Base-by-base conservation (phyloP, 64 coral and sea anemone genomes). In the Montipora efflorescens region DNA sequence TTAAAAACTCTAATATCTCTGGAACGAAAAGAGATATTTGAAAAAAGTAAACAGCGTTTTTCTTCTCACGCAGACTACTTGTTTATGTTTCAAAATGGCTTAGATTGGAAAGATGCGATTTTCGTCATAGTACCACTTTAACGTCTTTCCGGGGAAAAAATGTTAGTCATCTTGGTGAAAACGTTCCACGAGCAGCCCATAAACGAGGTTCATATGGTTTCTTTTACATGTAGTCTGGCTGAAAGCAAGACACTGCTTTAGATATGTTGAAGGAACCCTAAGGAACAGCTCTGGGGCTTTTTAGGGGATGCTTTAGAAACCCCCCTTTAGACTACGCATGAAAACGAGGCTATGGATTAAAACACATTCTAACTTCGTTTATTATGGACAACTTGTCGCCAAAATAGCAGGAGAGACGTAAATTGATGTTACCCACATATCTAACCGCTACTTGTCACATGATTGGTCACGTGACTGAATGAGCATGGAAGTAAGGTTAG, bases 341-440 rank as follows among this genome's bases (percentile, higher is more conserved):
- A 69, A 92, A 92, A 92, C 90, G 90, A 92, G 90, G 90, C 90
- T 92, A 67, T 4, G 46, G 70, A 47, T 85, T 87, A 78, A 93
- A 78, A 62, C 48, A 71, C 81, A 66, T 55, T 69, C 57, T 76
- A 87, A 93, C 70, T 87, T 66, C 67, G 47, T 55, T 55, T 91
- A 91, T 69, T 91, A 67, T 76, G 76, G 80, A 73, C 89, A 58
- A 91, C 82, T 71, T 81, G 59, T 91, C 61, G 81, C 36, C 20
- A 91, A 82, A 91, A 61, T 91, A 81, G 79, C 79, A 81, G 52
- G 73, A 45, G 61, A 51, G 66, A 59, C 57, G 36, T 2, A 59
- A 59, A 13, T 59, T 13, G 57, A 59, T 59, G 69, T 73, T 87
- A 87, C 55, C 16, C 69, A 87, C 74, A 74, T 66, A 51, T 67